Percentiles rank a stretch among this genome's conserved stretches.
These are phyloP conservation scores for Rhinogobius similis DNA, from an alignment of 2,113 vertebrate genomes.

Conservation along the genomic window DNA sequence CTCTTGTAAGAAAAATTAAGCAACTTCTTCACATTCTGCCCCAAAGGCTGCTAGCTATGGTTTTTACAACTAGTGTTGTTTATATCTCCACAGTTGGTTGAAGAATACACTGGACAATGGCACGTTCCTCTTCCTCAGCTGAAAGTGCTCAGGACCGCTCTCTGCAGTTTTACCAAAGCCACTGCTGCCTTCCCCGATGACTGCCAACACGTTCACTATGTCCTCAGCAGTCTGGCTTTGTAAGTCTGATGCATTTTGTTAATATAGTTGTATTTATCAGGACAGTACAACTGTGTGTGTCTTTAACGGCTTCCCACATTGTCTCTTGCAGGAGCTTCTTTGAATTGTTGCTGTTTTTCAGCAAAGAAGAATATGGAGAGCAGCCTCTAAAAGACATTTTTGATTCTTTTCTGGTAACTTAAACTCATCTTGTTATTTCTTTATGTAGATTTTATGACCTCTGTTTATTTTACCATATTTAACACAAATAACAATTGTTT, in stretches of 20 bases:
- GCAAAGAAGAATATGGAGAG: constrained; percentile 96
- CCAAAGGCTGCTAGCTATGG: not conserved
- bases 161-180: constrained; percentile 91
- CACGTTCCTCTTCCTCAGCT: constrained; percentile 96
- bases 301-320: not conserved
- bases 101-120: constrained; percentile 94
- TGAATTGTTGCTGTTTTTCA: constrained; percentile 97
- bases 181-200: constrained; percentile 88
- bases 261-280: not conserved
- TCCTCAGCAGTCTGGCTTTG: constrained; percentile 96
- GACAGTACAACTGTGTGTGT: not conserved
- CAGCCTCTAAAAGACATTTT: constrained; percentile 95
- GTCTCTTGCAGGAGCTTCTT: constrained; percentile 90
- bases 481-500: not conserved
- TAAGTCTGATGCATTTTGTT: constrained; percentile 77
- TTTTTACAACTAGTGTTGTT: not conserved
- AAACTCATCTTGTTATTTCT: too few relatives aligned
- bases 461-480: not conserved
- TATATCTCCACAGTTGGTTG: constrained; percentile 82
- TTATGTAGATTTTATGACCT: not conserved
- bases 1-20: not conserved
- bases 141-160: constrained; percentile 91
- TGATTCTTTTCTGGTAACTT: constrained; percentile 90
- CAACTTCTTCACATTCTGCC: not conserved
- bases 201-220: constrained; percentile 92